Base-by-base conservation (phyloP, 2,113 vertebrate genomes). In the Nipponia nippon region DNA sequence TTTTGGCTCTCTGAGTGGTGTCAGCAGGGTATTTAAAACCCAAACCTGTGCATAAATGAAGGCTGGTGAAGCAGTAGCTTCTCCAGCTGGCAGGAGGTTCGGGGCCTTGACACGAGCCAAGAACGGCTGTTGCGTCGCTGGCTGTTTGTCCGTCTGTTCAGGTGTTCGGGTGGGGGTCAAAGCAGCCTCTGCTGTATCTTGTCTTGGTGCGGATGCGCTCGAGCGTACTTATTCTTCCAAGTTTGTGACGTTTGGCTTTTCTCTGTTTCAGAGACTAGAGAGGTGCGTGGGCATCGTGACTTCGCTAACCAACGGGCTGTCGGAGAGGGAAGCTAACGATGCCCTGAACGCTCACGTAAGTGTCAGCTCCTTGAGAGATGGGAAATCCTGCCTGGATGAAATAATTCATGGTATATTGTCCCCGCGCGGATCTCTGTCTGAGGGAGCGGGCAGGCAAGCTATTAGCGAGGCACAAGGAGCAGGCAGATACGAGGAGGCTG, bases 281-380 rank as follows among this genome's bases (percentile, higher is more conserved):
- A 98, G 99, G 5, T 99, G 99, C 46, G 97, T 98, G 38, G 98
- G 97, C 13, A 98, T 99, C 47, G 99, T 99, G 49, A 99, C 99
- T 0, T 98, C 99, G 0, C 97, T 99, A 87, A 99, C 98, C 8
- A 97, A 97, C 32, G 99, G 99, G 12, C 98, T 99, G 46, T 99
- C 99, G 0, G 99, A 99, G 95, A 97, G 99, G 44, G 99, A 99
- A 59, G 98, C 99, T 36, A 99, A 99, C 9, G 99, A 99, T 5
- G 98, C 99, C 40, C 98, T 99, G 59, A 99, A 99, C 1, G 99
- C 99, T 13, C 98, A 99, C 1, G 99, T 99, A 97, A 98, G 99
- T 98, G 70, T 55, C 17, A 0, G 2, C 44, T 34, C 22, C 61
- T 10, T 2, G 15, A 19, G 38, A 26, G 38, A 12, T 1, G 36